Base-by-base conservation (phyloP, 2,797 vertebrate genomes). In the Poeciliopsis presidionis region DNA sequence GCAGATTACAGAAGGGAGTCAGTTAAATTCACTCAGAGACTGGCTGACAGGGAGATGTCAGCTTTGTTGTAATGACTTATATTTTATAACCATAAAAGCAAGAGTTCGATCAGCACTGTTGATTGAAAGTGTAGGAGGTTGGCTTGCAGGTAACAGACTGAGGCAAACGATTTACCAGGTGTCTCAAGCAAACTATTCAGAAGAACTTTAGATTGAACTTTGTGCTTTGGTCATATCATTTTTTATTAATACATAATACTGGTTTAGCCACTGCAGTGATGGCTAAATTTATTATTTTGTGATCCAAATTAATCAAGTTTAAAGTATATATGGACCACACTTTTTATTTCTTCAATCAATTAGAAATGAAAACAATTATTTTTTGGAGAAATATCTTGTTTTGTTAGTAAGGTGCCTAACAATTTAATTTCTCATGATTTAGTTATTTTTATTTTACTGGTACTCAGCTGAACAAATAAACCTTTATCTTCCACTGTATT, bases 21-120 rank as follows among this genome's bases (percentile, higher is more conserved):
- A 16, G 43, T 77, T 87, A 49, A 79, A 75, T 49, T 78, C 80
- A 71, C 51, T 75, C 47, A 71, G 46, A 79, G 59, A 73, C 74
- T 2, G 70, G 75, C 2, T 30, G 8, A 30, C n/a, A 46, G 39
- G 73, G 20, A 74, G 74, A 75, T 72, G 51, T 65, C 46, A 41
- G 30, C n/a, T 76, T 73, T 71, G 74, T 73, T 46, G 76, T 14
- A 75, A 14, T 61, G 71, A 81, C 73, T 77, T 87, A 74, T 36
- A 47, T 74, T 59, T 18, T 73, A 36, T 4, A 1, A 73, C 51
- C 72, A 75, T 81, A 73, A 86, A 82, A 82, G 69, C 57, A 65
- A 67, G 45, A 76, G 36, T 61, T 75, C 76, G 84, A 49, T 82
- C 87, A 84, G 81, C 55, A 53, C 18, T 70, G 79, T 16, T 39